Conservation (phyloP, 2,888 invertebrate species). For the Drosophila peninsularis region DNA sequence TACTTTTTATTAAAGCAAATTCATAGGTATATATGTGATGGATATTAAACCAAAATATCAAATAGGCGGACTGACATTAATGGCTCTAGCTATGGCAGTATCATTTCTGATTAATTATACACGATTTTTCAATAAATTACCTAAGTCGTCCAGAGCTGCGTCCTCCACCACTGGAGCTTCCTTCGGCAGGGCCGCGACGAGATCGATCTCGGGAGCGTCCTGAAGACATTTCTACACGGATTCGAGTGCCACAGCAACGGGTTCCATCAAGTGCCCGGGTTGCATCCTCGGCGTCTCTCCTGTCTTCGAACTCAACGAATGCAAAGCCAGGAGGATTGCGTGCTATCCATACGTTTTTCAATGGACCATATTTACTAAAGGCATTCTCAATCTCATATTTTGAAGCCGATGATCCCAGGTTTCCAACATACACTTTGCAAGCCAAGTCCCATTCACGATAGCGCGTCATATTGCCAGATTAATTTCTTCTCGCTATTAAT, state of each 20-base stretch:
- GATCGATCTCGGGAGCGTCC: constrained; percentile 91
- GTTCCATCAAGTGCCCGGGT: constrained; percentile 92
- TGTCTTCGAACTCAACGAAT: constrained; percentile 94
- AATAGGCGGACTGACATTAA: not conserved
- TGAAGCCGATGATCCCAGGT: constrained; percentile 94
- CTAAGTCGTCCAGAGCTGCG: constrained; percentile 85
- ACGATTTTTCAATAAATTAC: not conserved
- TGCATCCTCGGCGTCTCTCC: constrained; percentile 93
- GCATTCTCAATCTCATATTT: constrained; percentile 93
- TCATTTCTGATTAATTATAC: not conserved
- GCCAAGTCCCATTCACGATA: constrained; percentile 91
- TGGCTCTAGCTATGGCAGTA: not conserved
- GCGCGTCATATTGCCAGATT: constrained; percentile 79
- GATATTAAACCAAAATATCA: too few species aligned
- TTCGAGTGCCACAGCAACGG: constrained; percentile 94
- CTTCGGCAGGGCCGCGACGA: constrained; percentile 85
- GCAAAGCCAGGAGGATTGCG: constrained; percentile 95
- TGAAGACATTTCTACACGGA: constrained; percentile 97
- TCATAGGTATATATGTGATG: not conserved
- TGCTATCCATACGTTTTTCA: constrained; percentile 96
- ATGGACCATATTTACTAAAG: constrained; percentile 93
- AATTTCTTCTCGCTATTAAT: not conserved
- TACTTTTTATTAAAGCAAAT: not conserved
- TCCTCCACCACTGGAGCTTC: constrained; percentile 85
- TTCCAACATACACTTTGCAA: constrained; percentile 95